Evolutionary conservation across 2,113 vertebrate species (phyloP).

Genomic region (Barnardius zonarius): DNA sequence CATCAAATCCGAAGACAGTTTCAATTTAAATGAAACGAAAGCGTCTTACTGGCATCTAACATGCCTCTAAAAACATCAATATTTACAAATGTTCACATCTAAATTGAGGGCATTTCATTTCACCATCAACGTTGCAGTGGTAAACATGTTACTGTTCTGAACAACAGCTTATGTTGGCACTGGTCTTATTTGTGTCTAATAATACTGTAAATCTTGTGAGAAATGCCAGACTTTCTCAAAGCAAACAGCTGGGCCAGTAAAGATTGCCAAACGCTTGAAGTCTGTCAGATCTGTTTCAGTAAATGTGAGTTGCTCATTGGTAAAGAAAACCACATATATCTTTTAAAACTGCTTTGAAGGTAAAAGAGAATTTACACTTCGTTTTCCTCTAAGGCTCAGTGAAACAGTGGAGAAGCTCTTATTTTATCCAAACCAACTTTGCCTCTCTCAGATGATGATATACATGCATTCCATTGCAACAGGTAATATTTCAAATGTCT

Average conservation of each 20-base stretch:
- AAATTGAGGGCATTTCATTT: background rate
- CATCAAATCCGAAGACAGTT: background rate
- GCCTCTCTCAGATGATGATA: background rate
- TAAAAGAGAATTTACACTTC: background rate
- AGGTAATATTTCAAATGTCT: background rate
- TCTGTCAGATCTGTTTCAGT: background rate
- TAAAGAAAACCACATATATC: background rate
- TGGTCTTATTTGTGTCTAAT: background rate
- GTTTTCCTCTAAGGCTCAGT: background rate
- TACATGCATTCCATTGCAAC: background rate
- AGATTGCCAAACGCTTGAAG: background rate
- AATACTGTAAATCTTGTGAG: background rate
- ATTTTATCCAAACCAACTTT: background rate
- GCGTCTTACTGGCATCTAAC: background rate
- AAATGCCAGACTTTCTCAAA: constrained; percentile 12
- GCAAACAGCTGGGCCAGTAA: background rate
- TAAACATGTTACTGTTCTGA: background rate
- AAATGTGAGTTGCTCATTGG: background rate
- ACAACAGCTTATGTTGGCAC: background rate
- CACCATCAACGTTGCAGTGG: background rate
- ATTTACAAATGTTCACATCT: background rate
- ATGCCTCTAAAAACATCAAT: background rate
- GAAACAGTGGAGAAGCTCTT: background rate
- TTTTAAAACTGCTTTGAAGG: background rate
- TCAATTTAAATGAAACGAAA: background rate